Conservation (phyloP, 1,140 invertebrate species). For the Drosophila subpulchrella region DNA sequence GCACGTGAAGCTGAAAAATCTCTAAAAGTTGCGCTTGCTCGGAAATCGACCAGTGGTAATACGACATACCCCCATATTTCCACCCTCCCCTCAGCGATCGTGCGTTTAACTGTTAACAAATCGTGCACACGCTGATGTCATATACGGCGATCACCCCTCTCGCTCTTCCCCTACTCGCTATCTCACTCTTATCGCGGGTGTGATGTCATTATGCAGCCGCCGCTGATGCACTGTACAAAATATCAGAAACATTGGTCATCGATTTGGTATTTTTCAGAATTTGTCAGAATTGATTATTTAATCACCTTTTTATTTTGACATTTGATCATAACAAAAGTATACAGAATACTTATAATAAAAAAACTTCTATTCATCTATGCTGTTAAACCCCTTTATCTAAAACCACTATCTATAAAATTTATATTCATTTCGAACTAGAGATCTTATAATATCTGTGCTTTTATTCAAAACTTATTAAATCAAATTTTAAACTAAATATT, state of each 20-base stretch:
- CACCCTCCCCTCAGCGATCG: constrained; percentile 35
- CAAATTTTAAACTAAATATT: background rate
- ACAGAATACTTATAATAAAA: no score
- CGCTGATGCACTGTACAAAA: constrained; percentile 22
- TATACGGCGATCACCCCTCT: constrained; percentile 37
- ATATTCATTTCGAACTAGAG: no score
- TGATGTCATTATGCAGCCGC: constrained; percentile 59
- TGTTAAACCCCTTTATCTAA: background rate
- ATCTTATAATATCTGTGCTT: no score
- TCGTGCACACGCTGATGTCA: constrained; percentile 82
- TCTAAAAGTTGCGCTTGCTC: constrained; percentile 10
- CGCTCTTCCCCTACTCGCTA: background rate
- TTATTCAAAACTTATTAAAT: no score
- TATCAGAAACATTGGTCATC: background rate
- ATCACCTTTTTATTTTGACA: background rate
- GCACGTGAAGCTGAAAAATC: constrained; percentile 23
- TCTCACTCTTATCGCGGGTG: constrained; percentile 28
- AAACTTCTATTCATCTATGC: no score
- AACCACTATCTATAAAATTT: background rate
- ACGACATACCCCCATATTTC: background rate
- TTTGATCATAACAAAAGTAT: no score
- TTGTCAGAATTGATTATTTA: background rate
- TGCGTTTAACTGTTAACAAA: constrained; percentile 79
- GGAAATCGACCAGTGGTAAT: constrained; percentile 1
- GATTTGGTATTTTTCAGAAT: background rate